phyloP scores from a whole-genome alignment of 1,140 invertebrate species.

The Anthonomus grandis region DNA sequence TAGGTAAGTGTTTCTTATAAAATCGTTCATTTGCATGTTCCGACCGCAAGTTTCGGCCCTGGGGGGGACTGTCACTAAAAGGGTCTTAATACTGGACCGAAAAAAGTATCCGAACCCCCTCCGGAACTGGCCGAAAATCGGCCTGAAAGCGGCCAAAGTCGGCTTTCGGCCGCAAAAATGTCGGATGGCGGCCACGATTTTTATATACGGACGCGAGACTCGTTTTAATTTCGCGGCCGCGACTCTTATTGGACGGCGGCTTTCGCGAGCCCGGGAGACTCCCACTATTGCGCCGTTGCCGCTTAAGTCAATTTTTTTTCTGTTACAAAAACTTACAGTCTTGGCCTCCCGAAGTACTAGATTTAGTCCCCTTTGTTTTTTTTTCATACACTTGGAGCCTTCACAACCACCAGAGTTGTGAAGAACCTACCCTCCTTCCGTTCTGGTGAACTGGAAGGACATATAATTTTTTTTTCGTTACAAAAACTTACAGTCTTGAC shows the following conservation, averaged over 20 bases:
- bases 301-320: background rate
- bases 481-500: no score
- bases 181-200: background rate
- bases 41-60: background rate
- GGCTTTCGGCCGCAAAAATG: slow-evolving; percentile 9
- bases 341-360: background rate
- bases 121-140: background rate
- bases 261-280: slow-evolving; percentile 7
- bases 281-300: slow-evolving; percentile 2
- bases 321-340: no score
- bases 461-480: background rate
- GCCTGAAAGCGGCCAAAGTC: background rate
- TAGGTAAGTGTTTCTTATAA: background rate
- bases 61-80: background rate
- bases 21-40: background rate
- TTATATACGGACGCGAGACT: slow-evolving; percentile 7
- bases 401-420: background rate
- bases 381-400: background rate
- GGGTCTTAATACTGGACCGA: background rate
- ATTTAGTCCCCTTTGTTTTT: background rate
- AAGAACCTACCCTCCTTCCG: background rate
- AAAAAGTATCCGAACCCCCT: background rate
- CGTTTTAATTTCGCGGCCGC: background rate
- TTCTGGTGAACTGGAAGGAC: background rate
- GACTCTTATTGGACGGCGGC: slow-evolving; percentile 3